Base-by-base conservation (phyloP, 1,140 invertebrate species). In the Drosophila suzukii region DNA sequence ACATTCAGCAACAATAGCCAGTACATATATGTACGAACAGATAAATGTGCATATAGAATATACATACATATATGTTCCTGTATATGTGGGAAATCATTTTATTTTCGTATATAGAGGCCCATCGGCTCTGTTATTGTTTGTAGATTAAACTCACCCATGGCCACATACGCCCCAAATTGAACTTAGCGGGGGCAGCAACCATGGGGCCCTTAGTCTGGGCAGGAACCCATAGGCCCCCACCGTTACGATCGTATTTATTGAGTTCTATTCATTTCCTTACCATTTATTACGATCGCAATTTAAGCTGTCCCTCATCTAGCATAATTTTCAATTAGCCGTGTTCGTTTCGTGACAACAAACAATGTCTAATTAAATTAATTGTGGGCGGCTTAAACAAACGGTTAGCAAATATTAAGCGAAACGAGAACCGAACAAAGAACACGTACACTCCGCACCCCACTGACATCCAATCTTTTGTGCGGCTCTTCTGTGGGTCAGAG, bases 351-450 rank as follows among this genome's bases (percentile, higher is more conserved):
- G 78, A 77, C 79, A 62, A 56, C 60, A 68, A 51, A 56, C 60
- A 68, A 51, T 49, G 15, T 53, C 62, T 63, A 82, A 83, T 83
- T 83, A 47, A 68, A 27, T 70, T 60, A 82, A 82, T 83, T 70
- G 73, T 65, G 80, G 67, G 51, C 65, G 53, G 63, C 3, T 34
- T n/a, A 15, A 10, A 27, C 49, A 67, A 61, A 50, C 50, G 15
- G 50, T 34, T 58, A 65, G 46, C 43, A 41, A 51, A 56, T 41
- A 39, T 46, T 41, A 34, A 57, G 63, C 20, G 24, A 36, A 66
- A 38, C 44, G 57, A 15, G 51, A 17, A 47, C 3, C 38, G 12
- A 63, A 56, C 36, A 54, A 73, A 62, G 46, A 78, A 75, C 60
- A 76, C 73, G 73, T 76, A 67, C 32, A 34, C 32, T 2, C 43